A percentile compares a stretch with the other conserved stretches of the same genome.
These are phyloP conservation scores for Tachycineta bicolor DNA, from an alignment of 2,113 vertebrate species.

Conservation along the genomic window DNA sequence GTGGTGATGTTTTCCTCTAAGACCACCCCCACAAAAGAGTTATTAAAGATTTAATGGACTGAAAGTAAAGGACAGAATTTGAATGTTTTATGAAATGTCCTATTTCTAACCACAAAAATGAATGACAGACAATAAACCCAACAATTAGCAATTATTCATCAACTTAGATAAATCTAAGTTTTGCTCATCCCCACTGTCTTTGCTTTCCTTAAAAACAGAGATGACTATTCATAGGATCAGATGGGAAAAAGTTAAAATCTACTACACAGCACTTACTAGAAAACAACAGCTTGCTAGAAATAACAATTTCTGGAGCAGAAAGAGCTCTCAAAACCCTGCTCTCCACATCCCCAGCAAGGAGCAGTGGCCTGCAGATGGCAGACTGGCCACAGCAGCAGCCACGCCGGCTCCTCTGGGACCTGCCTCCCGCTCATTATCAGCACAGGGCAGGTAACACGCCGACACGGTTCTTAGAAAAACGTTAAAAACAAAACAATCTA, in stretches of 20 bases:
- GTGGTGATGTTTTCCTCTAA: background rate
- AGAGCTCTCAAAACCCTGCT: background rate
- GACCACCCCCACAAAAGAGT: background rate
- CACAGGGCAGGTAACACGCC: background rate
- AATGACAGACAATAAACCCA: background rate
- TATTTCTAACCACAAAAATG: background rate
- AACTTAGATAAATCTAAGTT: background rate
- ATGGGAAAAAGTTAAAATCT: background rate
- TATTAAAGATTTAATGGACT: background rate
- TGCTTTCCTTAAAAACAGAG: background rate
- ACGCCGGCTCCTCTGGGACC: rapidly evolving
- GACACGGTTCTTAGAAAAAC: background rate
- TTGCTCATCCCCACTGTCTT: background rate
- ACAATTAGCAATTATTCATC: background rate
- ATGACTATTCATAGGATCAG: background rate
- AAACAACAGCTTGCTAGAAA: background rate
- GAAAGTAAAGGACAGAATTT: background rate
- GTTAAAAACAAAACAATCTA: background rate
- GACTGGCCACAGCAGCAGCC: background rate
- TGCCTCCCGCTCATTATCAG: background rate
- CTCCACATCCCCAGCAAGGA: background rate
- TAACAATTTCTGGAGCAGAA: background rate
- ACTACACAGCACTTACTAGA: background rate
- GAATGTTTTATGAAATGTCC: background rate
- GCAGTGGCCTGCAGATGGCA: slow-evolving; percentile 52